Evolutionary conservation across 2,113 vertebrate species (phyloP), one percentile per base, ranked within the genome.

Genomic region (Prionailurus bengalensis): DNA sequence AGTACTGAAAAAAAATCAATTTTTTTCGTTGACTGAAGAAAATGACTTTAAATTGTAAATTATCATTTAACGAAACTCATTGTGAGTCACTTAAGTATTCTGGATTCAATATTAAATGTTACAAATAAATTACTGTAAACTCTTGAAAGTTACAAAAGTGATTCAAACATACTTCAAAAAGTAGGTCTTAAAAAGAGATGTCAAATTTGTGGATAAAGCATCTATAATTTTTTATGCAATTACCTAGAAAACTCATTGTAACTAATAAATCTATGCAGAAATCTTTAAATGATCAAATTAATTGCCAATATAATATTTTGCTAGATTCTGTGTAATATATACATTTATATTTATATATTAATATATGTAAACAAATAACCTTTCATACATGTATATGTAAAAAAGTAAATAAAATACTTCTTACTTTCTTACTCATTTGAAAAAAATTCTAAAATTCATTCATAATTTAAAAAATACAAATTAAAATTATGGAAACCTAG

Each of bases 261-360:
- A 29, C 42, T 51, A 36, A 79, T 17, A 25, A 1, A 23, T n/a
- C 5, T 74, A 91, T 48, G 86, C 45, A 33, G 14, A 93, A 91
- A 36, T 73, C 3, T 94, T 91, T 31, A 90, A 90, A 91, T 94
- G 4, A 58, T 82, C 87, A 53, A 55, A 14, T 92, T 92, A 73
- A 48, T 14, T 33, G 12, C 4, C 19, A 81, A 79, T 45, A 65
- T 63, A 80, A 48, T 31, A 79, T 68, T 81, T 74, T 58, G 4
- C 25, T 91, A 86, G 21, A 58, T 65, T 85, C 0, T 61, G 2
- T 71, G 23, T 17, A 73, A 71, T 48, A 42, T 48, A 45, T 39
- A n/a, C 1, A 71, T 71, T 14, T 73, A 33, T 71, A 39, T 85
- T 71, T 58, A 58, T 87, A 53, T 39, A 31, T 45, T 92, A 73